phyloP scores from a whole-genome alignment of 1,140 invertebrate genomes.

The Melipona quadrifasciata region DNA sequence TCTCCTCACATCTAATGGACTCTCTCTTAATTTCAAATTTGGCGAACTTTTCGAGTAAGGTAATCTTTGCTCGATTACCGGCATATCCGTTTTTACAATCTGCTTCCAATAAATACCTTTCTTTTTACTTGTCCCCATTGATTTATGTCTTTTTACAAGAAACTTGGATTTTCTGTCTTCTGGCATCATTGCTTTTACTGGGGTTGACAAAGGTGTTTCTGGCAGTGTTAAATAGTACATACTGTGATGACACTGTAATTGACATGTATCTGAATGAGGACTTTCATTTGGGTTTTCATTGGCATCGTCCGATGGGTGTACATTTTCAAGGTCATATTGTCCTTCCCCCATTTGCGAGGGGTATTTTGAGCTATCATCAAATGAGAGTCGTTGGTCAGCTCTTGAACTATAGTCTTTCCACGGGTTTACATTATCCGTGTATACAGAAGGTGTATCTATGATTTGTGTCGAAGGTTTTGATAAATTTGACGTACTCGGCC shows the following conservation, averaged over 20 bases:
- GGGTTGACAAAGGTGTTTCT: slow-evolving; percentile 22
- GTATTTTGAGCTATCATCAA: background rate
- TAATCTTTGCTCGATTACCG: slow-evolving; percentile 55
- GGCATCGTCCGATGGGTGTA: background rate
- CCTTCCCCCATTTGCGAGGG: slow-evolving; percentile 7
- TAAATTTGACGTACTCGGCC: slow-evolving; percentile 76
- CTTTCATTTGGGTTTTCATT: slow-evolving; percentile 29
- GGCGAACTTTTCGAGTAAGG: slow-evolving; percentile 54
- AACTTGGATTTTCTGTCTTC: slow-evolving; percentile 57
- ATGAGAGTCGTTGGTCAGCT: background rate
- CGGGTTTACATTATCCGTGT: background rate
- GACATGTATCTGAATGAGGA: slow-evolving; percentile 61
- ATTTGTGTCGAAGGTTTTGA: background rate
- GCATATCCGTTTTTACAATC: slow-evolving; percentile 48
- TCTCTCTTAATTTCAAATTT: slow-evolving; percentile 63
- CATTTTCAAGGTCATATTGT: slow-evolving; percentile 62
- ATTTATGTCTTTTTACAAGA: slow-evolving; percentile 59
- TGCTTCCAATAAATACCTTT: slow-evolving; percentile 70
- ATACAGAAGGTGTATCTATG: background rate
- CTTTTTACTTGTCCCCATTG: slow-evolving; percentile 50
- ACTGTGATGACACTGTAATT: slow-evolving; percentile 56
- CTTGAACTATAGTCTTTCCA: slow-evolving; percentile 28
- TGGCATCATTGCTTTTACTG: slow-evolving; percentile 13
- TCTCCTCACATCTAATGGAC: background rate
- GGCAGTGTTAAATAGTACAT: slow-evolving; percentile 53